phyloP scores from a whole-genome alignment of 2,113 vertebrate species.

The Penelope pileata region DNA sequence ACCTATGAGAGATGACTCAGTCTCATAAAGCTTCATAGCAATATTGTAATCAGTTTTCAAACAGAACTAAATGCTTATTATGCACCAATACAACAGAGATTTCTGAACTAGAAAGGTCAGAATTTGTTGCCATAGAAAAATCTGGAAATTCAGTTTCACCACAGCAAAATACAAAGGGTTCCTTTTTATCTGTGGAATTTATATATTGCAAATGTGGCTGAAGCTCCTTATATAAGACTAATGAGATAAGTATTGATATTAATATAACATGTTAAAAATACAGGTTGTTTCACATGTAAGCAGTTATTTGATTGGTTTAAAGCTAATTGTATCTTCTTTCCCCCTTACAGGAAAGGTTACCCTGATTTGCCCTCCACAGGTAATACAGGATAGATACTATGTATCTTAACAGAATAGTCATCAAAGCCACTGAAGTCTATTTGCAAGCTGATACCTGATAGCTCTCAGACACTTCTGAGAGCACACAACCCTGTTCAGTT shows the following conservation, averaged over 20 bases:
- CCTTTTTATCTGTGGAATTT: neutral
- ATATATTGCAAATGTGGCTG: neutral
- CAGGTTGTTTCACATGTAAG: neutral
- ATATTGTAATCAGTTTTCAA: slow-evolving; percentile 19
- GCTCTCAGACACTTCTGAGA: neutral
- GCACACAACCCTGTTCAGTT: neutral
- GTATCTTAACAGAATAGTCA: neutral
- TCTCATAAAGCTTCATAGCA: neutral
- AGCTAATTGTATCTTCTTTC: neutral
- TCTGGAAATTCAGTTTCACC: slow-evolving; percentile 6
- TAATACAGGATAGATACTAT: neutral
- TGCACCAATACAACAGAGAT: neutral
- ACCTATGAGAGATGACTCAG: slow-evolving; percentile 12
- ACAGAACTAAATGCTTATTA: slow-evolving; percentile 41
- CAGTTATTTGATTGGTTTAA: neutral
- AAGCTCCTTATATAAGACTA: neutral
- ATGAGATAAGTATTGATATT: neutral
- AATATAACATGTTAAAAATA: neutral
- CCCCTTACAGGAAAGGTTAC: neutral
- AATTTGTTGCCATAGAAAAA: slow-evolving; percentile 27
- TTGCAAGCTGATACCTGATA: neutral
- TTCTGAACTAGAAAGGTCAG: slow-evolving; percentile 36
- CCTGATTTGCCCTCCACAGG: neutral
- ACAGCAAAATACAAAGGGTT: neutral
- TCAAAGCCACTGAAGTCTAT: neutral